Evolutionary conservation across 2,888 invertebrate species (phyloP), one percentile per base, ranked within the genome.

Genomic region (Noctua comes): DNA sequence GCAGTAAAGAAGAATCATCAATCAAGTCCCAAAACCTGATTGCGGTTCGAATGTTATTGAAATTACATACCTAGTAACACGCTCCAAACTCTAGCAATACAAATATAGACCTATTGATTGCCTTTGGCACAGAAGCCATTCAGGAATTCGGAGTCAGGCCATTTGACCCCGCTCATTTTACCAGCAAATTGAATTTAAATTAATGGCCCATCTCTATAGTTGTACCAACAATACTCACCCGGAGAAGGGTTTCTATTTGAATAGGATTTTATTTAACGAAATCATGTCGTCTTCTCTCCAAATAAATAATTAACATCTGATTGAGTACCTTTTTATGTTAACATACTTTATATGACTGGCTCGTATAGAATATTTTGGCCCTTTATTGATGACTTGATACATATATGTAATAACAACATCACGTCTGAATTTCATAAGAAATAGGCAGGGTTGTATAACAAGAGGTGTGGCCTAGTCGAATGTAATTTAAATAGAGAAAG

Each of bases 171-270:
- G 64, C 73, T 83, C 76, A 83, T 80, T 82, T 79, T 80, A 88
- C 62, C 73, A 76, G 78, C 78, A 83, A 81, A 89, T 88, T 88
- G 79, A 81, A 86, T 86, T 77, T 81, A 80, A 84, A 88, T 89
- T 76, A 86, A 79, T 82, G 69, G 11, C 43, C 79, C 73, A 76
- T 76, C 73, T 72, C 74, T 79, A 73, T 68, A 66, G 51, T 57
- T 71, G 24, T 64, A 57, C 46, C 46, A 74, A 85, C 68, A 82
- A 76, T 62, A 54, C 72, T 72, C 59, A 68, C 16, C 43, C 46
- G n/a, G 18, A 16, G 59, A 40, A 66, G 27, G 66, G 43, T 16
- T 68, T 70, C 6, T 74, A 73, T 69, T 72, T 77, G 13, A 66
- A 77, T 70, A 86, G 68, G 68, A 46, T 74, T 86, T 74, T 36